Evolutionary conservation across 2,888 invertebrate genomes (phyloP).

Genomic region (Zygogramma bicolorata): DNA sequence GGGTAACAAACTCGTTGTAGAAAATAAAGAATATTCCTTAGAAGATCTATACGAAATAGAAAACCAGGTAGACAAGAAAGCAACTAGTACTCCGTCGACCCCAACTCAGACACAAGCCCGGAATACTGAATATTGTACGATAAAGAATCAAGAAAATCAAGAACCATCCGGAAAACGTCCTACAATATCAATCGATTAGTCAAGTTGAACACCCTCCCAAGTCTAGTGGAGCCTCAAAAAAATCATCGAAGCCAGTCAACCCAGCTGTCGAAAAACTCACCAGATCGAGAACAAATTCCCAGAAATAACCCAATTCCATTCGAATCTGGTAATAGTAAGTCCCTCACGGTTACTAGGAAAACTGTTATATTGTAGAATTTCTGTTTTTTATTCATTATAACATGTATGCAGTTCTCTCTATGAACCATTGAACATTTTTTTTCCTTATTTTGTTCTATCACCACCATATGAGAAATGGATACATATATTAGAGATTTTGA

Average conservation of each 20-base stretch:
- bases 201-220: constrained; percentile 1
- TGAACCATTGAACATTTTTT: constrained; percentile 8
- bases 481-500: neutral
- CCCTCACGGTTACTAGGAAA: neutral
- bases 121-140: constrained; percentile 9
- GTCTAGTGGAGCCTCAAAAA: constrained; percentile 13
- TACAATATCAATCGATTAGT: constrained; percentile 6
- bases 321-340: neutral
- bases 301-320: neutral
- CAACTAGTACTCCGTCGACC: no score
- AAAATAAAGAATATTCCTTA: neutral
- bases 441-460: neutral
- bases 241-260: neutral
- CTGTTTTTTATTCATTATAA: neutral
- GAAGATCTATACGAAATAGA: constrained; percentile 2
- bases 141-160: constrained; percentile 12
- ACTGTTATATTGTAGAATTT: neutral
- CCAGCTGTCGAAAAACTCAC: constrained; percentile 15
- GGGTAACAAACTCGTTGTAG: neutral
- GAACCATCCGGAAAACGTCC: constrained; percentile 5
- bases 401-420: constrained; percentile 11
- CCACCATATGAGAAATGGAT: constrained; percentile 8
- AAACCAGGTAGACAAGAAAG: neutral
- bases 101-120: no score
- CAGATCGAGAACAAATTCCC: constrained; percentile 12